Evolutionary conservation across 2,797 vertebrate genomes (phyloP).

Genomic region (Lacerta bilineata): DNA sequence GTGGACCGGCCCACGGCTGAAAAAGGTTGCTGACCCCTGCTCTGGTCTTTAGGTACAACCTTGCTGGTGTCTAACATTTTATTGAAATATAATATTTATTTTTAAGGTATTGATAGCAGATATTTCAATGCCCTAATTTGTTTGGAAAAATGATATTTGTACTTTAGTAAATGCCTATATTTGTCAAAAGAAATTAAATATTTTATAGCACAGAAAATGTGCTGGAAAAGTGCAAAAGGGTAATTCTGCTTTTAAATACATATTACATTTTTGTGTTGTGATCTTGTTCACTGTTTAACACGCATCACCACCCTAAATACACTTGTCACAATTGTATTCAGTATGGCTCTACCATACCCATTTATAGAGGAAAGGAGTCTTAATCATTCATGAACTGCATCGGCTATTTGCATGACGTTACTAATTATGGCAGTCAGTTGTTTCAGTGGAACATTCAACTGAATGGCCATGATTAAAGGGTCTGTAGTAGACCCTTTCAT

Average conservation of each 20-base stretch:
- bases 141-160: conserved; percentile 2
- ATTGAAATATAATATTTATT: no score
- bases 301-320: not conserved
- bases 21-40: no score
- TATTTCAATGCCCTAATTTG: not conserved
- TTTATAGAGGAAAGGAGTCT: not conserved
- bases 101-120: no score
- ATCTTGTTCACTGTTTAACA: not conserved
- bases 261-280: conserved; percentile 7
- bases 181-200: conserved; percentile 32
- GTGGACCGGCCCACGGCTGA: no score
- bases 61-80: not conserved
- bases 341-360: not conserved
- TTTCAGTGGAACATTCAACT: not conserved
- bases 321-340: not conserved
- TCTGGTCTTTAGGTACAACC: no score
- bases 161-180: not conserved
- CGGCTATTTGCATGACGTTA: not conserved
- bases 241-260: conserved; percentile 19
- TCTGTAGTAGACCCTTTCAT: not conserved
- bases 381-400: not conserved
- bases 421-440: not conserved
- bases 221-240: not conserved
- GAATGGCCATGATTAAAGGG: not conserved
- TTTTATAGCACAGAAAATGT: not conserved